Evolutionary conservation across 2,888 invertebrate species (phyloP).

Genomic region (Nomada ruficornis): DNA sequence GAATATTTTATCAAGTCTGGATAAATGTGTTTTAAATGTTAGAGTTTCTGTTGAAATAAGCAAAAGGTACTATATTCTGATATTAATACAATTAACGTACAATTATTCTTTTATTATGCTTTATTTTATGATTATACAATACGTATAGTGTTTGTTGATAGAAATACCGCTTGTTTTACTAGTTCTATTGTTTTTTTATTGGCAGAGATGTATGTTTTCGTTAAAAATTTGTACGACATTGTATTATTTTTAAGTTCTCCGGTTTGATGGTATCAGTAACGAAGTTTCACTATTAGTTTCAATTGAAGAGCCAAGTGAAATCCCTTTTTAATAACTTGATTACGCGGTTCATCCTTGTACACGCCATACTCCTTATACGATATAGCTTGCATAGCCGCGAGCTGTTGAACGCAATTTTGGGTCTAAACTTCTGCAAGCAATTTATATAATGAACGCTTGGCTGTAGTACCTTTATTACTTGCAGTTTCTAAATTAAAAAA

Average conservation of each 20-base stretch:
- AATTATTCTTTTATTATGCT: no score
- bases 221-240: no score
- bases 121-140: no score
- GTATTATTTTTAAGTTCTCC: no score
- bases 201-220: no score
- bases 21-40: not conserved
- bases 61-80: no score
- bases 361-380: not conserved
- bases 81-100: no score
- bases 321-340: not conserved
- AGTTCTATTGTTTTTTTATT: not conserved
- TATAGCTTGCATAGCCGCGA: not conserved
- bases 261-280: not conserved
- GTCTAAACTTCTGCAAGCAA: conserved; percentile 8
- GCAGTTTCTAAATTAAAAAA: not conserved
- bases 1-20: not conserved
- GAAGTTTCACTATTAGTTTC: not conserved
- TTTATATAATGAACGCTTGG: conserved; percentile 7
- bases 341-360: not conserved
- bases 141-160: no score
- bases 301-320: not conserved
- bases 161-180: not conserved
- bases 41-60: not conserved
- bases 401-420: conserved; percentile 8
- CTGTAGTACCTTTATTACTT: not conserved